Percentiles rank a stretch among this genome's conserved stretches.
These are phyloP conservation scores for Leptopilina drosophilae DNA, from an alignment of 2,888 invertebrate genomes.

Conservation along the genomic window DNA sequence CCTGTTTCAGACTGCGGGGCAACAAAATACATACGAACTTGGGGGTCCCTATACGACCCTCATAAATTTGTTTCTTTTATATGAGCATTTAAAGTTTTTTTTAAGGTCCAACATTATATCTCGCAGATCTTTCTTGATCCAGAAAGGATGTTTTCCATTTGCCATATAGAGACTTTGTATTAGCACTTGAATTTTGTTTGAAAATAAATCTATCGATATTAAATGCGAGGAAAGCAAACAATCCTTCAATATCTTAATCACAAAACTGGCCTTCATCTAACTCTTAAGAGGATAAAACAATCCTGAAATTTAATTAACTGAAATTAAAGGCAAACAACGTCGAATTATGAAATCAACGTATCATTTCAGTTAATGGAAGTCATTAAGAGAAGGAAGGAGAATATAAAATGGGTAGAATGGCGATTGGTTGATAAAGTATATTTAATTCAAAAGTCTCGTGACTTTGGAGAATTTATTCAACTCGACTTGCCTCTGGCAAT, in stretches of 20 bases:
- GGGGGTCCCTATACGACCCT: constrained; percentile 45
- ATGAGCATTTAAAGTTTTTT: constrained; percentile 62
- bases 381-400: constrained; percentile 37
- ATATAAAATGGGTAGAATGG: constrained; percentile 35
- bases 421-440: constrained; percentile 38
- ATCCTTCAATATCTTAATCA: background rate
- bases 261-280: too few relatives aligned
- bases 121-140: constrained; percentile 43
- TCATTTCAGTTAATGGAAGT: constrained; percentile 35
- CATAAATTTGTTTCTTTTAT: constrained; percentile 68
- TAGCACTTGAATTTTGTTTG: background rate
- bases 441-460: constrained; percentile 41
- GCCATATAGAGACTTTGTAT: background rate
- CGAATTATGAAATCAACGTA: constrained; percentile 38
- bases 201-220: background rate
- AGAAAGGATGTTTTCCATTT: background rate
- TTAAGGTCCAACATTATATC: constrained; percentile 62
- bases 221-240: background rate
- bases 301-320: constrained; percentile 5
- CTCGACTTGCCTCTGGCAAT: constrained; percentile 36
- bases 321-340: constrained; percentile 10
- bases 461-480: constrained; percentile 41
- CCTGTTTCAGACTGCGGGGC: constrained; percentile 31
- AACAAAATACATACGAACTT: constrained; percentile 50
- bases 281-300: background rate